A percentile compares a stretch with the other conserved stretches of the same genome.
Evolutionary conservation across 1,140 invertebrate genomes (phyloP).

Genomic region (Drosophila ohnishii): DNA sequence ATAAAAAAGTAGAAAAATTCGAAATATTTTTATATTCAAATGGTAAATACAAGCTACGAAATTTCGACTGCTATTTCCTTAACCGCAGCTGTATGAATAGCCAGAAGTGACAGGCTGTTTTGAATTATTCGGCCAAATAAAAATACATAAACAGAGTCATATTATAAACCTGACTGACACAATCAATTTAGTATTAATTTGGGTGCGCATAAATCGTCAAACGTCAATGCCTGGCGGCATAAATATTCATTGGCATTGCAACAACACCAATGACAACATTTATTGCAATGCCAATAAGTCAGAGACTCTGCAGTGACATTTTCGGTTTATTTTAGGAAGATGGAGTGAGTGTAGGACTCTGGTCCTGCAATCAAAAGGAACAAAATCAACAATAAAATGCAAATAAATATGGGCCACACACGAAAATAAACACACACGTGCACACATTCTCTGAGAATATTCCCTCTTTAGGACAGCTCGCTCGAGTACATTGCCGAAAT

Average conservation of each 20-base stretch:
- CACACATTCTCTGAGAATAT: slow-evolving; percentile 36
- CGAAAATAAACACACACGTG: slow-evolving; percentile 8
- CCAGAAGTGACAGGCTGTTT: slow-evolving; percentile 2
- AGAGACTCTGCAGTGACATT: slow-evolving; percentile 66
- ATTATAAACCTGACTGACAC: slow-evolving; percentile 52
- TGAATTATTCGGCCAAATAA: slow-evolving; percentile 21
- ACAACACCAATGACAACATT: slow-evolving; percentile 57
- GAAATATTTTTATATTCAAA: too few species aligned
- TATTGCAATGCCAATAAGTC: slow-evolving; percentile 56
- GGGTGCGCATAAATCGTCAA: slow-evolving; percentile 59
- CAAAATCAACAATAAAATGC: slow-evolving; percentile 80
- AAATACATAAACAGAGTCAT: slow-evolving; percentile 25
- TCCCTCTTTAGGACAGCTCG: slow-evolving; percentile 30
- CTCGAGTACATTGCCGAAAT: slow-evolving; percentile 61
- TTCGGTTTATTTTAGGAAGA: slow-evolving; percentile 55
- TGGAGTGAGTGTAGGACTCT: slow-evolving; percentile 21
- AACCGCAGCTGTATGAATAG: background rate
- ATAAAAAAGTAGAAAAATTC: background rate
- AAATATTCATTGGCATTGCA: slow-evolving; percentile 77
- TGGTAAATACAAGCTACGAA: too few species aligned
- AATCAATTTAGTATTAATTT: slow-evolving; percentile 80
- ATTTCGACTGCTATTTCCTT: background rate
- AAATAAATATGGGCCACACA: slow-evolving; percentile 69
- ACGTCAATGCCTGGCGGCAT: slow-evolving; percentile 56
- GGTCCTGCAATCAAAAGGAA: slow-evolving; percentile 72